These are phyloP conservation scores for Euproctis similis DNA, from an alignment of 2,888 invertebrate genomes.

Conservation along the genomic window DNA sequence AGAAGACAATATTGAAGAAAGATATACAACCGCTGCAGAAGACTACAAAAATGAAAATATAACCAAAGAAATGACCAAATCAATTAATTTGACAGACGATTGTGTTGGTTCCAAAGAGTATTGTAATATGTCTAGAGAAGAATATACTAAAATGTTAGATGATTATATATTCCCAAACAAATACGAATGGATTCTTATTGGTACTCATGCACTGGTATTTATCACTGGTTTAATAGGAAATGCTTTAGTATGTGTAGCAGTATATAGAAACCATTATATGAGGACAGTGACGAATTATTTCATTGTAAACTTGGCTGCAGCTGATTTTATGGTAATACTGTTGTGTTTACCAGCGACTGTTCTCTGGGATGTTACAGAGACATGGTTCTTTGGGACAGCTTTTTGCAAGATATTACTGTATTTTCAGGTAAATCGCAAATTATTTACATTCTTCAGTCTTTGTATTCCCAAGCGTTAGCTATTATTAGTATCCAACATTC, in stretches of 20 bases:
- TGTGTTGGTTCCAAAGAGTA: slow-evolving; percentile 60
- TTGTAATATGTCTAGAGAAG: slow-evolving; percentile 71
- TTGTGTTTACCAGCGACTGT: slow-evolving; percentile 92
- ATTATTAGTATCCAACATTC: no score
- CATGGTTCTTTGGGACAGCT: slow-evolving; percentile 90
- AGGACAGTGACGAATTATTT: slow-evolving; percentile 95
- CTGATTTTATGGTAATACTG: slow-evolving; percentile 91
- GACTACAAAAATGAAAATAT: slow-evolving; percentile 6
- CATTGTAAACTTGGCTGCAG: slow-evolving; percentile 90
- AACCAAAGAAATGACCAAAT: slow-evolving; percentile 4
- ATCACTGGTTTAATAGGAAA: slow-evolving; percentile 89
- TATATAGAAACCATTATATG: slow-evolving; percentile 90
- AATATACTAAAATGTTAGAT: slow-evolving; percentile 76
- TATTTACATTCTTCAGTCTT: no score
- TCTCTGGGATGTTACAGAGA: slow-evolving; percentile 93
- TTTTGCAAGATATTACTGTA: slow-evolving; percentile 92
- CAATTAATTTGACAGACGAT: slow-evolving; percentile 25
- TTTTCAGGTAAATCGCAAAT: slow-evolving; percentile 91
- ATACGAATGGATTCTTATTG: slow-evolving; percentile 87
- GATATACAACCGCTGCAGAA: slow-evolving; percentile 9
- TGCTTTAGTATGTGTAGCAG: slow-evolving; percentile 89
- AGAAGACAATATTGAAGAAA: slow-evolving; percentile 3
- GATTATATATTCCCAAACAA: slow-evolving; percentile 81
- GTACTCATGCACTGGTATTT: slow-evolving; percentile 84
- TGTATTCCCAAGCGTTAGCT: no score